Base-by-base conservation (phyloP, 2,113 vertebrate genomes). In the Theristicus caerulescens region DNA sequence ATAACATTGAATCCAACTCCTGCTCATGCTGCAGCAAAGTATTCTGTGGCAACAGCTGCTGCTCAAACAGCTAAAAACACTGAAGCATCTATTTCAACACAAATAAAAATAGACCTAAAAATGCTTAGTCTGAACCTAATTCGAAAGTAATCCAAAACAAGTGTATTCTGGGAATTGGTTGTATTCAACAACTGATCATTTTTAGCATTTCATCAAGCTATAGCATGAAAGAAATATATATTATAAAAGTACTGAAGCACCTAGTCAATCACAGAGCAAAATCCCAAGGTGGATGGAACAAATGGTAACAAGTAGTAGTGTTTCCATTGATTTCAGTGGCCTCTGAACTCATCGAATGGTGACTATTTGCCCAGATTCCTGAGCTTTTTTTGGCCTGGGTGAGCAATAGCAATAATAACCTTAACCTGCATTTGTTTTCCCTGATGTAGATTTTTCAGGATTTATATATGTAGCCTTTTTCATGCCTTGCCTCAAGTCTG, bases 61-160 rank as follows among this genome's bases (percentile, higher is more conserved):
- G 40, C 73, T 94, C 78, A 58, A 90, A 79, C 34, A 88, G 86
- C 90, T 95, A 83, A 59, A 93, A 82, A 42, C 85, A 93, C 61
- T 93, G 86, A 94, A 96, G 44, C 83, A 83, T 95, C 74, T 92
- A 94, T 95, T 96, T 96, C 51, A 93, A 91, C n/a, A 66, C 54
- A 91, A 93, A 86, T 82, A 94, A 93, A 96, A 96, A 96, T 97
- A 96, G 91, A 90, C 31, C 46, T 92, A 82, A 95, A 96, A 95
- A 65, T 91, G 86, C 88, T 92, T 95, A 88, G 69, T 94, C 71
- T 90, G 86, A 96, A 82, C 81, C 78, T 85, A 94, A 84, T 90
- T 94, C 91, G 79, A 94, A 91, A 93, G 65, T 72, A 94, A 96
- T 93, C 84, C 76, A 66, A 88, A 81, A 93, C 70, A 74, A 88